Evolutionary conservation across 2,113 vertebrate species (phyloP), one percentile per base, ranked within the genome.

Genomic region (Scomber scombrus): DNA sequence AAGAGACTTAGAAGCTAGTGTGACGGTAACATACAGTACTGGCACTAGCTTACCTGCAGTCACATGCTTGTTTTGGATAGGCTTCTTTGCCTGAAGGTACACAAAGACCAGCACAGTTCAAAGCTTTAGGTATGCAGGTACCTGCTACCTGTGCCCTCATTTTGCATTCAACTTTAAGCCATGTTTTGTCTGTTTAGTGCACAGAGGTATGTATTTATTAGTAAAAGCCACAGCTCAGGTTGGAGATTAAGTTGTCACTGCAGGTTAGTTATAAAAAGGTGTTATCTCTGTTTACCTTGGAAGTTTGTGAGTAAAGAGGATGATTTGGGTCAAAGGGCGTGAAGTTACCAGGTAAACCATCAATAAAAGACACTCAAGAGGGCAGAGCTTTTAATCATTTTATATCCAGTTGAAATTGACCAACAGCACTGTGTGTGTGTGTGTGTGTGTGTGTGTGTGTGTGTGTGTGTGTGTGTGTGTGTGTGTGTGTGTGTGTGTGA

Each of bases 241-340:
- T 47, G 74, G 34, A 64, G 54, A 76, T 66, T 9, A 62, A 50
- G 3, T 51, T 73, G 40, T 50, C 29, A 75, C 12, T 66, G 61
- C 23, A 26, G 23, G 29, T 67, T 14, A 29, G 31, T n/a, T 26
- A 11, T 71, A 55, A 12, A 26, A 63, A 34, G 11, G 8, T 61
- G 12, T 70, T 71, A 50, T 47, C 58, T 34, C 50, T 62, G 21
- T 57, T 4, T 71, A 77, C 47, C 0, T 45, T 57, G 46, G 66
- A 82, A 74, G 82, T 75, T 45, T 57, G 46, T 69, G 80, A 74
- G 82, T 75, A 63, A 63, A 63, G 68, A 16, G 4, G 19, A 49
- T 49, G 4, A 34, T 29, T 57, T 47, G 8, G 45, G 64, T 72
- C 61, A 84, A 73, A 78, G 54, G 70, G 51, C 58, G 68, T n/a